A percentile compares a stretch with the other conserved stretches of the same genome.
These are phyloP conservation scores for Hipparchia sbordonii DNA, from an alignment of 2,888 invertebrate species.

Conservation along the genomic window DNA sequence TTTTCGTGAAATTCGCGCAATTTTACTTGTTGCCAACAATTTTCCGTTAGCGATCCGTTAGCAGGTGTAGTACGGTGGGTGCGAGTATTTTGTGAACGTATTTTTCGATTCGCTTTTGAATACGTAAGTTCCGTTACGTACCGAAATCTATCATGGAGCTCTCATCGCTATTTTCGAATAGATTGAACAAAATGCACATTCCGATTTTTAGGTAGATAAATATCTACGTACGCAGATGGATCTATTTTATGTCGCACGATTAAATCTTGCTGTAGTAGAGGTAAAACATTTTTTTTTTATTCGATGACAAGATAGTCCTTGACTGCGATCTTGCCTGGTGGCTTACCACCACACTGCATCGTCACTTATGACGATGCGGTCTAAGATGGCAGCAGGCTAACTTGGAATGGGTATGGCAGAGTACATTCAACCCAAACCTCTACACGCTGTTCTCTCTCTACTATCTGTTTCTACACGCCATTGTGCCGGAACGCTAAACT, in stretches of 20 bases:
- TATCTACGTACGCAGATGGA: background rate
- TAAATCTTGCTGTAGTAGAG: background rate
- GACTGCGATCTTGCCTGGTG: no score
- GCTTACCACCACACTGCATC: no score
- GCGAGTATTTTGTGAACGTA: conserved; percentile 19
- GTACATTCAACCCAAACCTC: no score
- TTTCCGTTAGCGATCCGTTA: conserved; percentile 18
- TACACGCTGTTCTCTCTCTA: no score
- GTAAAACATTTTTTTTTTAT: no score
- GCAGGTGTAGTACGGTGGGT: conserved; percentile 6
- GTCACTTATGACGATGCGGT: no score
- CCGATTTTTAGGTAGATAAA: background rate
- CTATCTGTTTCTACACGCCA: no score
- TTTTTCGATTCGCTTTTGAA: conserved; percentile 21
- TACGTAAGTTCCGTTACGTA: conserved; percentile 14
- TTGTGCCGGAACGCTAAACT: no score
- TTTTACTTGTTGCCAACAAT: conserved; percentile 14
- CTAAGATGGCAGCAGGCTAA: no score
- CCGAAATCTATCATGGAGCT: conserved; percentile 23
- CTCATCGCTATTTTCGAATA: conserved; percentile 19
- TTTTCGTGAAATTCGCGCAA: background rate
- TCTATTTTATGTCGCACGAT: background rate
- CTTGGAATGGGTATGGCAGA: no score
- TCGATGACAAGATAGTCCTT: no score
- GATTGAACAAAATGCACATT: conserved; percentile 21